Base-by-base conservation (phyloP, 1,140 invertebrate species). In the Drosophila fuyamai region DNA sequence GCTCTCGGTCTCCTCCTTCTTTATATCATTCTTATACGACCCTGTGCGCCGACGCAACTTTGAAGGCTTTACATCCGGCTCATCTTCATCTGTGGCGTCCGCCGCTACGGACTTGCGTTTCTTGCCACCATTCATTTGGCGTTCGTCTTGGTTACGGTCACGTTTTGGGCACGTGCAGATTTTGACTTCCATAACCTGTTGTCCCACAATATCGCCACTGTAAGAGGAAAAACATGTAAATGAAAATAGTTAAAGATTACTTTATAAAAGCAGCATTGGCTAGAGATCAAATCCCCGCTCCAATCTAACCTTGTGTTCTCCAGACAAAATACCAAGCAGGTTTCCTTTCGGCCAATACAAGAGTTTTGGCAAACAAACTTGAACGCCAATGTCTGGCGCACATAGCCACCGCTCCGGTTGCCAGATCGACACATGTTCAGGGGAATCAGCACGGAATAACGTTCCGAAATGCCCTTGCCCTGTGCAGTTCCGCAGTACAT, bases 91-190 rank as follows among this genome's bases (percentile, higher is more conserved):
- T 1, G 59, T 54, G 3, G 8, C 50, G 3, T 67, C 57, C 9
- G 36, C 16, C 1, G 36, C 16, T 1, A 38, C 13, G 13, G 48
- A n/a, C 16, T 89, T 86, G 23, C 72, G 63, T 29, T 89, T 86
- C n/a, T 54, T 65, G 13, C 10, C 46, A 12, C 13, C 46, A n/a
- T 53, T 29, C 0, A 56, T n/a, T 18, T 76, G 46, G 9, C 81
- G 67, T 47, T 90, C 78, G 27, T 90, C 83, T 18, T 66, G 50
- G 48, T 67, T 75, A 12, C 79, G 76, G 73, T 92, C 91, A 8
- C 91, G 85, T 54, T 92, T 92, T 0, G 91, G 91, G 35, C 91
- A 92, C 44, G 82, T 90, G 14, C 91, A 92, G 16, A 92, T 79
- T 63, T 92, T 92, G 1, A 92, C 57, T 18, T 80, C 50, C 9